Base-by-base conservation (phyloP, 1,140 invertebrate species). In the Sminthurinus signatus region DNA sequence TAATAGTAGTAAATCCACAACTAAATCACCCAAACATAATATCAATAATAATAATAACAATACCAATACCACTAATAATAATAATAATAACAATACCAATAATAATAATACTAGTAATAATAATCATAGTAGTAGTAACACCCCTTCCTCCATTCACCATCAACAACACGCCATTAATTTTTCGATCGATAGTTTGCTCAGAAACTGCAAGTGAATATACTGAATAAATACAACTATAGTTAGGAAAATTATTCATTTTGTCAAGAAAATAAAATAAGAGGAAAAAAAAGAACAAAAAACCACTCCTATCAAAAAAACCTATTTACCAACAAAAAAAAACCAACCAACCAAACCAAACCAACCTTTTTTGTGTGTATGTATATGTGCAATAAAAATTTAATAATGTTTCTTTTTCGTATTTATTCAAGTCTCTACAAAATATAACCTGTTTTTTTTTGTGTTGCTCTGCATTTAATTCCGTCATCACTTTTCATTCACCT, bases 131-230 rank as follows among this genome's bases (percentile, higher is more conserved):
- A 48, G 59, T 17, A 64, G 23, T 31, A 43, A 14, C 21, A 28
- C 19, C 44, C 28, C 52, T 50, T 56, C 42, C 60, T 36, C 32
- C 32, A 36, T 36, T 36, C 32, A 36, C 15, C 32, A 36, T 36
- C 32, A 36, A 36, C 32, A 36, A 36, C 32, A 36, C 32, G 32
- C 32, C 42, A 67, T 64, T 55, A 68, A 48, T 36, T 68, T 68
- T 43, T 64, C 62, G 58, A 68, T 68, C 46, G 67, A 68, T 42
- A 68, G 62, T 46, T 27, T 68, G 36, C 62, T 68, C 14, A 61
- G 64, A n/a, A 62, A 61, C 23, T 62, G 29, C 23, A 59, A 64
- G 36, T 43, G 32, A 62, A 59, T 14, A 15, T 15, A 62, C 58
- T 10, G 5, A 15, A 36, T 36, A 36, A 36, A 36, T 8, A 42